A percentile compares a stretch with the other conserved stretches of the same genome.
Evolutionary conservation across 2,113 vertebrate species (phyloP).

Genomic region (Axis porcinus): DNA sequence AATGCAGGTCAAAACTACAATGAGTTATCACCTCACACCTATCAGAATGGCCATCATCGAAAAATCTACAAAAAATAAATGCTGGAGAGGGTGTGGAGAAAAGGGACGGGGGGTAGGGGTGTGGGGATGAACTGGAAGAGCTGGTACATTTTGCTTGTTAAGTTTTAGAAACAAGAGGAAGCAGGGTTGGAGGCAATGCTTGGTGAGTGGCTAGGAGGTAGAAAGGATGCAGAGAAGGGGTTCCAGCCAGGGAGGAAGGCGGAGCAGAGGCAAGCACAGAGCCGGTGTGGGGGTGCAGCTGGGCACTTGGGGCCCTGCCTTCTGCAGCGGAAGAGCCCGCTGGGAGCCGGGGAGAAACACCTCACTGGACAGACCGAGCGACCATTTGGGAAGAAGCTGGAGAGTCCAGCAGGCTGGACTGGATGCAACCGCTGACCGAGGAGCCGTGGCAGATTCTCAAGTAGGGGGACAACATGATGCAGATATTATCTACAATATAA

Average conservation of each 20-base stretch:
- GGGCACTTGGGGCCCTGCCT: neutral
- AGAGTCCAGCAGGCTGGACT: neutral
- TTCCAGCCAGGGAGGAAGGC: too few relatives aligned
- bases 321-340: neutral
- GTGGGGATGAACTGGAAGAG: neutral
- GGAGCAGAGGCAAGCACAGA: neutral
- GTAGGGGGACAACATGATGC: neutral
- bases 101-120: neutral
- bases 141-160: neutral
- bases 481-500: neutral
- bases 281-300: too few relatives aligned
- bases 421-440: rapidly evolving
- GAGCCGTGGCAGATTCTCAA: neutral
- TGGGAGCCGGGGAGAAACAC: neutral
- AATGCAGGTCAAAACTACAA: neutral
- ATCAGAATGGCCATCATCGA: neutral
- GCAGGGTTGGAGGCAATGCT: neutral
- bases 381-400: neutral
- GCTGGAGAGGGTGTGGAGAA: neutral
- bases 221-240: neutral
- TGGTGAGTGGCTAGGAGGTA: neutral
- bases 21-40: neutral
- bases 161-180: neutral
- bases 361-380: rapidly evolving
- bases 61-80: neutral